These are phyloP conservation scores for Heliconius hermathena DNA, from an alignment of 1,140 invertebrate genomes.

Conservation along the genomic window DNA sequence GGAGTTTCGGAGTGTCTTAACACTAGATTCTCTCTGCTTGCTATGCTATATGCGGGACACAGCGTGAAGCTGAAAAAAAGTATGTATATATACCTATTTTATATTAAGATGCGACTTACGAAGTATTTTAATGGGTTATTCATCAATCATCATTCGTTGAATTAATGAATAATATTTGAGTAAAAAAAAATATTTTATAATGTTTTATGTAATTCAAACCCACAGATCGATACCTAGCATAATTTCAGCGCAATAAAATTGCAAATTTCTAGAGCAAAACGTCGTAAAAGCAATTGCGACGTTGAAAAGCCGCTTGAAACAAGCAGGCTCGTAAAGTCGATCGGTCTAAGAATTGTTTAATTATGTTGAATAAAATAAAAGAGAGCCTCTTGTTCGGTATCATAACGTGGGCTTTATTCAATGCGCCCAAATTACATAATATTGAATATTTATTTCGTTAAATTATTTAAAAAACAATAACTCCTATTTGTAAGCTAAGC, in stretches of 20 bases:
- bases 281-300: constrained; percentile 65
- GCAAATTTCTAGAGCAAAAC: constrained; percentile 58
- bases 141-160: background rate
- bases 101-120: background rate
- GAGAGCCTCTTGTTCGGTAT: constrained; percentile 28
- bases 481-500: background rate
- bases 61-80: background rate
- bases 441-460: background rate
- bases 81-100: background rate
- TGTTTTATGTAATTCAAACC: background rate
- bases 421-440: background rate
- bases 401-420: background rate
- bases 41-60: too few relatives aligned
- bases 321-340: constrained; percentile 66
- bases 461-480: background rate
- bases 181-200: too few relatives aligned
- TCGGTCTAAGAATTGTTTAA: constrained; percentile 70
- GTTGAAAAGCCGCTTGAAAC: constrained; percentile 57
- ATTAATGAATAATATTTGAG: background rate
- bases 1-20: too few relatives aligned
- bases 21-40: too few relatives aligned
- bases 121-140: background rate
- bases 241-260: constrained; percentile 53
- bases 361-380: constrained; percentile 55
- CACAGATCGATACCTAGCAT: constrained; percentile 2